Evolutionary conservation across 2,113 vertebrate species (phyloP), one percentile per base, ranked within the genome.

Genomic region (Vanacampus margaritifer): DNA sequence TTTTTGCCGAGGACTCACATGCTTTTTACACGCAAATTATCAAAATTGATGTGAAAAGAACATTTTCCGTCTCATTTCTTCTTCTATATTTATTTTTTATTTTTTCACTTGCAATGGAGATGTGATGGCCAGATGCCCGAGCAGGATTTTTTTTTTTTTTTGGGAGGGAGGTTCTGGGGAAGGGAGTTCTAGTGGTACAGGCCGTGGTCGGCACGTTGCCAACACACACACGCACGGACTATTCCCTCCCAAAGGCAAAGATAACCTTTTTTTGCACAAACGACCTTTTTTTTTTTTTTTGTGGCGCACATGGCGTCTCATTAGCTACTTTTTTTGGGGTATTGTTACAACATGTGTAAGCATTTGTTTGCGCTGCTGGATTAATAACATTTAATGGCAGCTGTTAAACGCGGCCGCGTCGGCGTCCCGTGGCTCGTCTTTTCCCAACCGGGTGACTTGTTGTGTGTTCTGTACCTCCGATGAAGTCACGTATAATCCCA

Each of bases 341-440:
- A 74, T 79, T 80, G 76, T 86, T 85, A 73, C 73, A 87, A 87
- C 89, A 91, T 84, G 85, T 90, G 89, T 75, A 81, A 89, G 75
- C 86, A 48, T 88, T 90, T 87, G 87, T 86, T 88, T 88, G 84
- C 71, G 28, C 86, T 80, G 85, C 88, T 86, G 82, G 82, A 91
- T 91, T 89, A 90, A 89, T 89, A 87, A 83, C 74, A 21, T 90
- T 91, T 90, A 91, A 90, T 89, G 85, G 85, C 79, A 69, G 82
- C 83, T 86, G 87, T 91, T 90, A 91, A 90, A 91, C 73, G 83
- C 87, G 86, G 89, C 86, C 88, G 89, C 82, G 79, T 85, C 80
- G 84, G 82, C 82, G 79, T 87, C 86, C 82, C 79, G 80, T 82
- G 72, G 86, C 82, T 84, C 23, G 64, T 81, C 79, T 86, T 86